Evolutionary conservation across 2,113 vertebrate genomes (phyloP), one percentile per base, ranked within the genome.

Genomic region (Anser cygnoides): DNA sequence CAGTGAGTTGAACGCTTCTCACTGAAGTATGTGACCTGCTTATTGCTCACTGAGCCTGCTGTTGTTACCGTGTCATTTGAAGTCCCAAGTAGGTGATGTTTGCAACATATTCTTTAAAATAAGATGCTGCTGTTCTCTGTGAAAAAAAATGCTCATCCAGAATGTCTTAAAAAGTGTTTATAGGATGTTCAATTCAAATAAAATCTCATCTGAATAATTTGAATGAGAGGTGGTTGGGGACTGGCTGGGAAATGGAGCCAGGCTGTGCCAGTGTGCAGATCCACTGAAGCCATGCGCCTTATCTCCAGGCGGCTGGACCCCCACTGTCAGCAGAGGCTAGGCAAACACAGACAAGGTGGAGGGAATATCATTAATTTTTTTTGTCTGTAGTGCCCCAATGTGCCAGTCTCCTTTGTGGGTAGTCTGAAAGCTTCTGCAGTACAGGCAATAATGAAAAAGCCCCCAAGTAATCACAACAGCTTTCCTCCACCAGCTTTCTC

Each of bases 41-140:
- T 33, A 77, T 80, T 80, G 73, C 79, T 92, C 90, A 62, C 49
- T 31, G 41, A 57, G 12, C 54, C 70, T 93, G 49, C 15, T 95
- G 94, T 95, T 91, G 31, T 72, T 81, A 85, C 71, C 25, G 68
- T 77, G 63, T 94, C 91, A 87, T 72, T 84, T 68, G 66, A 74
- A 94, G 87, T 92, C 93, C 62, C 84, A 73, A 87, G 54, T 72
- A 81, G 58, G 31, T 89, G 80, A 52, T 43, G 25, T 81, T 76
- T 80, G 70, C n/a, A 84, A 71, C 33, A 29, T 78, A 31, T 18
- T 41, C 28, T 59, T 71, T 85, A 89, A 90, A 85, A 70, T 39
- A 77, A 90, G 66, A 57, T 59, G 62, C 28, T 71, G 54, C 37
- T 81, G 1, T 49, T 89, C 50, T 66, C 58, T 76, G 6, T 59